phyloP scores from a whole-genome alignment of 2,888 invertebrate species.

The Myopa testacea region DNA sequence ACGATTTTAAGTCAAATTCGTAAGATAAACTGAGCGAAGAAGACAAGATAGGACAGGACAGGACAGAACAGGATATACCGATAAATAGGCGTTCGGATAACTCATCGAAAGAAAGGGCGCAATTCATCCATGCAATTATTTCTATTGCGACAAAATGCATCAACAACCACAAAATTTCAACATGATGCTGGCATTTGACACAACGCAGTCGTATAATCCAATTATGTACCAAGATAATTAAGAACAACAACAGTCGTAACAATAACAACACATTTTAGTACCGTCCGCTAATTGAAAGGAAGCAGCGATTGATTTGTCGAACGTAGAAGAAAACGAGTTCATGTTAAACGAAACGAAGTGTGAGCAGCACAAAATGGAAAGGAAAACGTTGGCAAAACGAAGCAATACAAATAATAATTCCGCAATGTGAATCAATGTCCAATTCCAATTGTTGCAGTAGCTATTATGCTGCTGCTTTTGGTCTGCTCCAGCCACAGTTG shows the following conservation, averaged over 20 bases:
- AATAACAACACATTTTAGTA: background rate
- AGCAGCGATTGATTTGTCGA: background rate
- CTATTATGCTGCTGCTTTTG: background rate
- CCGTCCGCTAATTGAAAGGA: slow-evolving; percentile 16
- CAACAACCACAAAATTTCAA: slow-evolving; percentile 6
- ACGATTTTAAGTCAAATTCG: slow-evolving; percentile 31
- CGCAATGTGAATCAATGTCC: background rate
- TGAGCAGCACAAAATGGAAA: background rate
- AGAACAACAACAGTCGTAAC: slow-evolving; percentile 18
- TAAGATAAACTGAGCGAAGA: slow-evolving; percentile 11
- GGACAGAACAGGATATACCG: no score
- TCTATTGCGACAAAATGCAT: background rate
- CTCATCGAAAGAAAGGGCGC: background rate
- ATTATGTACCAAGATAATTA: slow-evolving; percentile 36
- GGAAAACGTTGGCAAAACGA: background rate
- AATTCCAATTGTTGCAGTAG: background rate
- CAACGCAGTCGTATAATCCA: slow-evolving; percentile 44
- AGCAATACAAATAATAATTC: slow-evolving; percentile 5
- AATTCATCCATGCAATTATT: background rate
- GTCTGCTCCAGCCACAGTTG: background rate
- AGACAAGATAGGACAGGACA: no score
- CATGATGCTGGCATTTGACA: slow-evolving; percentile 40
- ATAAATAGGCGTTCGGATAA: background rate
- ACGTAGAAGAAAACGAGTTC: no score
- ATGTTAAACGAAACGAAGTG: no score